Evolutionary conservation across 2,113 vertebrate species (phyloP).

Genomic region (Atractosteus spatula): DNA sequence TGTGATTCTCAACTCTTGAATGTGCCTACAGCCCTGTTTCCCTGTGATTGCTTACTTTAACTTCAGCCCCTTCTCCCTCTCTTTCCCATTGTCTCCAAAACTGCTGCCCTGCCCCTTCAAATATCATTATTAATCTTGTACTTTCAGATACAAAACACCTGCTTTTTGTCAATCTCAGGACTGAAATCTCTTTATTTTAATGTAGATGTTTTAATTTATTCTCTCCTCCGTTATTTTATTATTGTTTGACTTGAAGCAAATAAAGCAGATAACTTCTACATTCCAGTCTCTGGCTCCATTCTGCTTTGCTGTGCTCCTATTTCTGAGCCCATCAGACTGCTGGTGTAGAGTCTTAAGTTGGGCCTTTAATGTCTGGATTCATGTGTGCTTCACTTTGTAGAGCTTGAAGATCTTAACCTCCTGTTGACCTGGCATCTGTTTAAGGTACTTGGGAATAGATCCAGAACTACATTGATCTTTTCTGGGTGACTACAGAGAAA

Average conservation of each 20-base stretch:
- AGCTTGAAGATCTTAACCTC: no score
- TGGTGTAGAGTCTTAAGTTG: constrained; percentile 39
- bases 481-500: no score
- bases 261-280: constrained; percentile 60
- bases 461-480: no score
- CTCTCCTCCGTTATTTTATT: constrained; percentile 58
- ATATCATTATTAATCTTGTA: constrained; percentile 53
- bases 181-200: constrained; percentile 62
- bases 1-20: constrained; percentile 60
- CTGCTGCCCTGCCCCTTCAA: constrained; percentile 45
- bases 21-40: constrained; percentile 64
- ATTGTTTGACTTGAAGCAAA: constrained; percentile 65
- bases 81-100: constrained; percentile 42
- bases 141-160: constrained; percentile 34
- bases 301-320: background rate
- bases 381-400: no score
- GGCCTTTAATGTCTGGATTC: constrained; percentile 48
- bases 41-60: constrained; percentile 56
- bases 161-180: constrained; percentile 69
- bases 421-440: no score
- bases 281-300: constrained; percentile 10
- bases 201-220: constrained; percentile 63
- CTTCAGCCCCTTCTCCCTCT: constrained; percentile 40
- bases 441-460: no score
- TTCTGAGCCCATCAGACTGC: constrained; percentile 19